Evolutionary conservation across 2,113 vertebrate genomes (phyloP), one percentile per base, ranked within the genome.

Genomic region (Clarias magur): DNA sequence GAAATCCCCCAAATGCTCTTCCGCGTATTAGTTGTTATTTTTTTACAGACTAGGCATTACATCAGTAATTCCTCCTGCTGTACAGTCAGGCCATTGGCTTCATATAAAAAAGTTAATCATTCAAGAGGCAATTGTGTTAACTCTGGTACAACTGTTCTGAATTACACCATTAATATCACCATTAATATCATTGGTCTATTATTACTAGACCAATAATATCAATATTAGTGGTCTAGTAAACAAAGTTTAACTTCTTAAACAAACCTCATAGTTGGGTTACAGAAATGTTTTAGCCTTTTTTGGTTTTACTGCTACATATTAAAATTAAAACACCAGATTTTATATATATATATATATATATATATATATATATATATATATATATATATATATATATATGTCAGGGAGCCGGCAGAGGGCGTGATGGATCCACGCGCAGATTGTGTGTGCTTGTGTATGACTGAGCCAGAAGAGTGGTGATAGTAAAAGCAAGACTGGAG

Each of bases 61-160:
- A 68, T 85, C 25, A 75, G 8, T 83, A n/a, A 83, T 83, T 87
- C 78, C 4, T 38, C n/a, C 27, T n/a, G 60, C 38, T 65, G n/a
- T 34, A 4, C n/a, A 54, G 30, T 65, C 48, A 83, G 59, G 42
- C 10, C 53, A 56, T 56, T 79, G 75, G 27, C 25, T 79, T n/a
- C 27, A n/a, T 9, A 16, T 17, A 54, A 79, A 38, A 38, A 80
- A 21, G 2, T 60, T 38, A 62, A 42, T 59, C n/a, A 81, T 8
- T 62, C 4, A 15, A 62, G n/a, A 56, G 2, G 19, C 27, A 16
- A 15, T 15, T 34, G 19, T 23, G 17, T 38, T 42, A 6, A 48
- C 19, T 75, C 38, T 25, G 8, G 38, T 75, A 25, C 5, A 42
- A 38, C 7, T 21, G 13, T 42, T 19, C 16, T 59, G 48, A 17